These are phyloP conservation scores for Priocnemis perturbator DNA, from an alignment of 2,888 invertebrate genomes.

Conservation along the genomic window DNA sequence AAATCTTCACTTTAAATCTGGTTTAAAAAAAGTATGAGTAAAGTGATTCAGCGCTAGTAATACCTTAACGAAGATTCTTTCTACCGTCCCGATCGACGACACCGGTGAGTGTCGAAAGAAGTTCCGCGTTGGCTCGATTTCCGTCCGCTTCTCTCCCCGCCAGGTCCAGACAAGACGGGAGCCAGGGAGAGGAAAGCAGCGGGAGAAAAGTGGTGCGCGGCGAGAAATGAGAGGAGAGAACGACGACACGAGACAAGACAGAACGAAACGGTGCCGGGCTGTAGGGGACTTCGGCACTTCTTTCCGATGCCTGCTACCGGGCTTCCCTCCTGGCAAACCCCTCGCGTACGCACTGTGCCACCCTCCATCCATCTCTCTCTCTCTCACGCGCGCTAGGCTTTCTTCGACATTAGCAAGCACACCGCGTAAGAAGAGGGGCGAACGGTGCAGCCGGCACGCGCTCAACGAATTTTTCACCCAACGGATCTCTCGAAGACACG, in stretches of 20 bases:
- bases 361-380: slow-evolving; percentile 3
- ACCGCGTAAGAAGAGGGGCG: slow-evolving; percentile 53
- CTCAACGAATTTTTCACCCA: slow-evolving; percentile 69
- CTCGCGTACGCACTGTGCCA: neutral
- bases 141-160: too few relatives aligned
- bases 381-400: neutral
- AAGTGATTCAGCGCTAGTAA: too few relatives aligned
- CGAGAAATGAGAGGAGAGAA: slow-evolving; percentile 1
- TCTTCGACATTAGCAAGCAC: slow-evolving; percentile 29
- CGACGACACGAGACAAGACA: slow-evolving; percentile 1
- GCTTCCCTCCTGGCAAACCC: neutral
- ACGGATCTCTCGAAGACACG: slow-evolving; percentile 55
- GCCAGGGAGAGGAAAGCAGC: neutral
- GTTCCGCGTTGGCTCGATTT: too few relatives aligned
- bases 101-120: neutral
- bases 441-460: slow-evolving; percentile 67
- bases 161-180: too few relatives aligned
- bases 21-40: too few relatives aligned
- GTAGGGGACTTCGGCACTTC: neutral
- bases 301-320: neutral
- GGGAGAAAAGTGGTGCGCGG: neutral
- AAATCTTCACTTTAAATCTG: too few relatives aligned
- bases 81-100: too few relatives aligned
- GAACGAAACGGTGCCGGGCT: neutral
- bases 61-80: too few relatives aligned